Percentiles rank a stretch among this genome's conserved stretches.
Conservation (phyloP, 2,797 vertebrate genomes). For the Rhincodon typus region DNA sequence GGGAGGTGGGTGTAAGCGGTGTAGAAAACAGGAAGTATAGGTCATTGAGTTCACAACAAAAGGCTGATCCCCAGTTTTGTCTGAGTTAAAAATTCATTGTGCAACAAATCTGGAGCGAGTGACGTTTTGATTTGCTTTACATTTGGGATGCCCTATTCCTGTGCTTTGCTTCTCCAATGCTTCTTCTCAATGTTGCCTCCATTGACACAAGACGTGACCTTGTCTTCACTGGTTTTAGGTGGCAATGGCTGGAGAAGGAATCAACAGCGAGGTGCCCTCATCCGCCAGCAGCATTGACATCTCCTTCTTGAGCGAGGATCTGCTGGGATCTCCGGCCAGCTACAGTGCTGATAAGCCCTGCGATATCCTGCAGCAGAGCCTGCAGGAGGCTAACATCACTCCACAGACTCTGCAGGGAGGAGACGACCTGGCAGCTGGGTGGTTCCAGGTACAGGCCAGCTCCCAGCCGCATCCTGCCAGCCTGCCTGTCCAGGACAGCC, state of each 20-base stretch:
- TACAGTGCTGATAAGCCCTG: slow-evolving; percentile 55
- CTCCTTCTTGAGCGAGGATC: slow-evolving; percentile 70
- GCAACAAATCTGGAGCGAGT: background rate
- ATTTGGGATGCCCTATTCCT: background rate
- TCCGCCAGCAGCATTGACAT: slow-evolving; percentile 66
- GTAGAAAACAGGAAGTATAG: background rate
- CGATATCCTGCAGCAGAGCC: slow-evolving; percentile 70
- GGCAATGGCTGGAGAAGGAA: background rate
- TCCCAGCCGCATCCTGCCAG: background rate
- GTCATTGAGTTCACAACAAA: background rate
- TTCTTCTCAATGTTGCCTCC: background rate
- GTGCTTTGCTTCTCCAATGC: background rate
- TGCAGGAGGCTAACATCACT: slow-evolving; percentile 71
- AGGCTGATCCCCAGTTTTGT: background rate
- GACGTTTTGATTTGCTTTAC: background rate
- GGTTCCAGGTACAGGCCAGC: background rate
- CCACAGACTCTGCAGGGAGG: slow-evolving; percentile 71
- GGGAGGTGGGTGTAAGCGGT: too few species aligned
- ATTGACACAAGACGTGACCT: background rate
- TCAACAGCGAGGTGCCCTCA: slow-evolving; percentile 50
- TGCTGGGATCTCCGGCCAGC: slow-evolving; percentile 59
- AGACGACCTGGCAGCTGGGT: slow-evolving; percentile 51
- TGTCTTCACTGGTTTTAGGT: background rate
- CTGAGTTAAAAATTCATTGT: background rate
- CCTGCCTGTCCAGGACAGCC: background rate